Evolutionary conservation across 2,888 invertebrate genomes (phyloP).

Genomic region (Eumacrocentrus americanus): DNA sequence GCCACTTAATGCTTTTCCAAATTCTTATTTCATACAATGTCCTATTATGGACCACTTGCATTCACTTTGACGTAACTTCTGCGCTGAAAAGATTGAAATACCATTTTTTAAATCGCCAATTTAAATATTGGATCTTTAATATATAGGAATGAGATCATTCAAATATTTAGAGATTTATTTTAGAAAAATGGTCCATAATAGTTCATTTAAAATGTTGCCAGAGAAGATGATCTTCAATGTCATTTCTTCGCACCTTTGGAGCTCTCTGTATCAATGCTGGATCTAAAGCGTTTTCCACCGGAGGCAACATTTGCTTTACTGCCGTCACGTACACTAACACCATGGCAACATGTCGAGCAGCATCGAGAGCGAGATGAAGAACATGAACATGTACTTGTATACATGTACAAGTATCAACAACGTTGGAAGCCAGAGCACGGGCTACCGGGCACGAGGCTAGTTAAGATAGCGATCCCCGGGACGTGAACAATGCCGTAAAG

Average conservation of each 20-base stretch:
- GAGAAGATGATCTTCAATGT: slow-evolving; percentile 35
- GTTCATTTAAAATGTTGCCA: too few species aligned
- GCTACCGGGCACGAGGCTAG: slow-evolving; percentile 49
- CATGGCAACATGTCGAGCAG: slow-evolving; percentile 19
- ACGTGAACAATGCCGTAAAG: slow-evolving; percentile 58
- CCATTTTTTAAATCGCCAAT: too few species aligned
- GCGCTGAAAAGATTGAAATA: too few species aligned
- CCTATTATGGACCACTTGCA: too few species aligned
- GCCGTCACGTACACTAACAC: slow-evolving; percentile 43
- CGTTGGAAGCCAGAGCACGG: slow-evolving; percentile 2
- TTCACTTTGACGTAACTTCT: too few species aligned
- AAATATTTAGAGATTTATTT: too few species aligned
- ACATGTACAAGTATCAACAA: neutral
- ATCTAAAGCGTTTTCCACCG: slow-evolving; percentile 47
- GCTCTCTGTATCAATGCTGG: slow-evolving; percentile 32
- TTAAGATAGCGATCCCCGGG: slow-evolving; percentile 58
- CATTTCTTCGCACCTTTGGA: slow-evolving; percentile 43
- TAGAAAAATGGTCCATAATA: too few species aligned
- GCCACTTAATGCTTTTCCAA: neutral
- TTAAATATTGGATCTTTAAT: too few species aligned
- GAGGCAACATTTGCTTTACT: slow-evolving; percentile 51
- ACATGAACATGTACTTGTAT: neutral
- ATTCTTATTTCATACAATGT: neutral
- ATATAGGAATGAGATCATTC: too few species aligned
- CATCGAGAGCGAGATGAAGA: slow-evolving; percentile 13